Evolutionary conservation across 2,797 vertebrate genomes (phyloP), one percentile per base, ranked within the genome.

Genomic region (Rhinogobio ventralis): DNA sequence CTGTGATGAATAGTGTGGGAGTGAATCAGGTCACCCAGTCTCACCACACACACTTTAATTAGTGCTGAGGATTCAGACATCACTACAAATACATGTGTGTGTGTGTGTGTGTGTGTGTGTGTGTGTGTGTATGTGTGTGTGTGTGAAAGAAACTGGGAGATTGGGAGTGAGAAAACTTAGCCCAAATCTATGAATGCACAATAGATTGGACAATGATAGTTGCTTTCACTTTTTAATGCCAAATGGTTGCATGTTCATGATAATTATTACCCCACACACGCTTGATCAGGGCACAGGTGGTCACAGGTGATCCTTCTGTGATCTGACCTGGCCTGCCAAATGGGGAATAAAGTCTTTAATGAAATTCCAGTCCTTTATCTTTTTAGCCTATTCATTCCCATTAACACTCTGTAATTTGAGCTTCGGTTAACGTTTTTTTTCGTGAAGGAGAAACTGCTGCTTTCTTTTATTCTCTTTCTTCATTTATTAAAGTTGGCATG

Each of bases 41-140:
- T 62, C 68, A 85, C 85, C 77, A 84, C 81, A 86, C 60, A 23
- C 15, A 67, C 51, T 81, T 83, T 73, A 78, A 83, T 87, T 83
- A 85, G 77, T 28, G 5, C 39, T 30, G 67, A 83, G 51, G 53
- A 87, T 51, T 53, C 46, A 55, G 72, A 36, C 8, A 19, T 19
- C n/a, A 75, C 46, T 36, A 51, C 55, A 33, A 33, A 28, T 76
- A 10, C 2, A 3, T 55, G 53, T 55, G 81, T 20, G 72, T 25
- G 36, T 39, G 36, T 39, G 64, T 20, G 33, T 11, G 69, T 4
- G 64, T 25, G 33, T 8, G 69, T 4, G 30, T n/a, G n/a, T n/a
- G n/a, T n/a, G n/a, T n/a, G n/a, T n/a, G n/a, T n/a, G n/a, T n/a
- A n/a, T n/a, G n/a, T n/a, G n/a, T 33, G 33, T 33, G 64, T 25